Evolutionary conservation across 2,113 vertebrate species (phyloP), one percentile per base, ranked within the genome.

Genomic region (Callopanchax toddi): DNA sequence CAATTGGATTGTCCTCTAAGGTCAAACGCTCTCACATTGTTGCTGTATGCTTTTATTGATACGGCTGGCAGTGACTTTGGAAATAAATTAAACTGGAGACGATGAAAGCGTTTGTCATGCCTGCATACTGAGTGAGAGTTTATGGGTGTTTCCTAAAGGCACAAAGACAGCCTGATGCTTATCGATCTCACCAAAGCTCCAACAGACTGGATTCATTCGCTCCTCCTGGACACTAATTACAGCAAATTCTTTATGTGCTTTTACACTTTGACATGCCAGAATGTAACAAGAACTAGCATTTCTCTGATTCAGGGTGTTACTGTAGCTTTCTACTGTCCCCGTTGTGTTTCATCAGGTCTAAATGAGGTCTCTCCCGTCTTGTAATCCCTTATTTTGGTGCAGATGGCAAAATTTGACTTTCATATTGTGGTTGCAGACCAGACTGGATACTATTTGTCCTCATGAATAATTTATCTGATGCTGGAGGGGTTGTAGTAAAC

Each of bases 381-480:
- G 76, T 80, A 81, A 79, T 82, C 49, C 54, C 67, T 71, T 76
- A 76, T 86, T 87, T 85, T 37, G 65, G 74, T 78, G 70, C 73
- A 81, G 74, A 84, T 77, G 63, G 82, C 67, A 76, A 73, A 84
- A 81, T 76, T 60, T 72, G 85, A 83, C 67, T 89, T 79, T 78
- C 82, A 87, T 70, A 76, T 62, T 69, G 68, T 46, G 60, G 53
- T 68, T 76, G 68, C 71, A 83, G 64, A 73, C 76, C 57, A 67
- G 75, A 68, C 78, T 77, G 63, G 70, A 76, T 81, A 74, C 78
- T 82, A 86, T 92, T 89, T 88, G 87, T 89, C 84, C 71, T 88
- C 82, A 91, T 91, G 81, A 91, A 91, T 91, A 87, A 90, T 89
- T 91, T 67, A 91, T 87, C 69, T 21, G 16, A 57, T 79, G 87